phyloP scores from a whole-genome alignment of 2,113 vertebrate genomes.

The Ciconia stormi region DNA sequence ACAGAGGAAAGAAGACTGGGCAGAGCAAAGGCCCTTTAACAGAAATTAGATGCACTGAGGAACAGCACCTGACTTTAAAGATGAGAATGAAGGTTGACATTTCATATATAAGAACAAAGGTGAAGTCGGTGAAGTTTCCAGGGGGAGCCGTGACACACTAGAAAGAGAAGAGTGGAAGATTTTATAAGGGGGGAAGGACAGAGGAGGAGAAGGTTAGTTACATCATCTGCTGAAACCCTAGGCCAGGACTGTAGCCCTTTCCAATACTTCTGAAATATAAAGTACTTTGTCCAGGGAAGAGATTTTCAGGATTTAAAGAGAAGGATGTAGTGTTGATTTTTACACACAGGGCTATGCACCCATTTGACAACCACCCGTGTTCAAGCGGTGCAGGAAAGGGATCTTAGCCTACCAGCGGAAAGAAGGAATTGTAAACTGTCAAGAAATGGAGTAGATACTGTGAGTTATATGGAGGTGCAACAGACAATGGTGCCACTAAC shows the following conservation, averaged over 20 bases:
- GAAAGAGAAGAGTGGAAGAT: neutral
- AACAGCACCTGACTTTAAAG: neutral
- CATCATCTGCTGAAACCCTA: neutral
- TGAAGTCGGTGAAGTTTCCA: neutral
- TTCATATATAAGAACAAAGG: conserved; percentile 26
- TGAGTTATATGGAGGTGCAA: neutral
- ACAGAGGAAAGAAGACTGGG: neutral
- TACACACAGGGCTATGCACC: neutral
- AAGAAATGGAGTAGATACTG: accelerated
- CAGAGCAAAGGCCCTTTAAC: neutral
- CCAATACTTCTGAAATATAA: neutral
- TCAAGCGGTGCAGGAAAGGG: neutral
- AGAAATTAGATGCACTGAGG: conserved; percentile 17
- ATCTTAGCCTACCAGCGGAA: neutral
- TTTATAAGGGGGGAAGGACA: neutral
- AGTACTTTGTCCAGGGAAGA: neutral
- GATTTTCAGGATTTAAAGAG: neutral
- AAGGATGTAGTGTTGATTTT: neutral
- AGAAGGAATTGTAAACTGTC: neutral
- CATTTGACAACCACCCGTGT: neutral
- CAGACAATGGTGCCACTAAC: neutral
- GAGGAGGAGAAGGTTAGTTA: neutral
- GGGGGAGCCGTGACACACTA: neutral
- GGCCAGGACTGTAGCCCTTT: neutral
- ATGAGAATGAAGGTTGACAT: neutral